Conservation (phyloP, 2,113 vertebrate species). For the Gila orcuttii region DNA sequence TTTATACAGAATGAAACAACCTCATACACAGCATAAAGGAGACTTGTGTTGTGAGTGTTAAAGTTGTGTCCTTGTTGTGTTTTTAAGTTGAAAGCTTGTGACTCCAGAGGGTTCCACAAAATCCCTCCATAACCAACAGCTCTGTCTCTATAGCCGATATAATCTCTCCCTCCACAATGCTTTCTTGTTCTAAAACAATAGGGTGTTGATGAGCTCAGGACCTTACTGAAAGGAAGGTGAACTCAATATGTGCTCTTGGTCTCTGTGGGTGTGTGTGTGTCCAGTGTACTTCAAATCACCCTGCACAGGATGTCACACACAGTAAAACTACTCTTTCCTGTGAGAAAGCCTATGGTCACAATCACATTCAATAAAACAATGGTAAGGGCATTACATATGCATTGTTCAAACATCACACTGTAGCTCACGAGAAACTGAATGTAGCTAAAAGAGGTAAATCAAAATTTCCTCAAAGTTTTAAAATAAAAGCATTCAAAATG, state of each 20-base stretch:
- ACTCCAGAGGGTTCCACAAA: not conserved
- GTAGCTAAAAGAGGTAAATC: not conserved
- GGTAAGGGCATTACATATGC: not conserved
- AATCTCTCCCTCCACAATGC: slow-evolving; percentile 7
- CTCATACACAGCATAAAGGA: not conserved
- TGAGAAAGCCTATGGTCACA: not conserved
- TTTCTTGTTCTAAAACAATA: slow-evolving; percentile 49
- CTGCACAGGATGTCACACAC: not conserved
- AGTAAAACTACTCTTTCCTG: not conserved
- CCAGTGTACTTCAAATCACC: slow-evolving; percentile 19
- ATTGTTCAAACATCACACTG: not conserved
- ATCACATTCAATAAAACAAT: slow-evolving; percentile 5
- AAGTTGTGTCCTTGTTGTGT: not conserved
- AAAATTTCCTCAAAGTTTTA: not conserved
- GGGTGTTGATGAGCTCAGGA: slow-evolving; percentile 39
- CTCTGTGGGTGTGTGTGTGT: slow-evolving; percentile 48
- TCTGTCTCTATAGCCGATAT: not conserved
- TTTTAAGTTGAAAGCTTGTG: slow-evolving; percentile 6
- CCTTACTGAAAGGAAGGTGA: slow-evolving; percentile 49
- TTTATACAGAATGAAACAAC: not conserved
- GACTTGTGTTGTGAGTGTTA: not conserved
- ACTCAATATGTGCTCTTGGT: slow-evolving; percentile 49
- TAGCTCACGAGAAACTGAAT: not conserved
- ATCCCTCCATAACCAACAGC: not conserved
- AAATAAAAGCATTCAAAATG: slow-evolving; percentile 7